Conservation (phyloP, 1,140 invertebrate species). For the Cotesia glomerata region DNA sequence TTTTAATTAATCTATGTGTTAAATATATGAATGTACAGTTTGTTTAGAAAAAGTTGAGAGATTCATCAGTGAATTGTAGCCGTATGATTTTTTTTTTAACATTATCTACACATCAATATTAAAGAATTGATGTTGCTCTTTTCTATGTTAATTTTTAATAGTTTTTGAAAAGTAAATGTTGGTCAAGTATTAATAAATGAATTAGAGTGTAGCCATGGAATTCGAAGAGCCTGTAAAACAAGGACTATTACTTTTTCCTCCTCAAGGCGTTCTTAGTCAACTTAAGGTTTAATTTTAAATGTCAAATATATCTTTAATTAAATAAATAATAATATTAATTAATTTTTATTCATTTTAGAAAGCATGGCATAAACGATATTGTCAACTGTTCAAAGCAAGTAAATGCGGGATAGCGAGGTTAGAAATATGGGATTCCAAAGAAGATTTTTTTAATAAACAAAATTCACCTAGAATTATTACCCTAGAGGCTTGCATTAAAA, state of each 20-base stretch:
- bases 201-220: slow-evolving; percentile 64
- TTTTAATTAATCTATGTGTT: too few relatives aligned
- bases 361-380: slow-evolving; percentile 80
- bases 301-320: slow-evolving; percentile 12
- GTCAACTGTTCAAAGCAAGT: slow-evolving; percentile 78
- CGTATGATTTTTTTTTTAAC: too few relatives aligned
- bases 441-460: slow-evolving; percentile 70
- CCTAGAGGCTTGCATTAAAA: slow-evolving; percentile 85
- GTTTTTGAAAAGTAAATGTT: too few relatives aligned
- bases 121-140: too few relatives aligned
- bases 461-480: slow-evolving; percentile 77
- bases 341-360: slow-evolving; percentile 64
- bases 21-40: too few relatives aligned
- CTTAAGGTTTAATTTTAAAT: slow-evolving; percentile 56
- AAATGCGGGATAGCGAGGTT: slow-evolving; percentile 82
- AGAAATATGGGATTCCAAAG: slow-evolving; percentile 82
- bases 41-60: too few relatives aligned
- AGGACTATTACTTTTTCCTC: slow-evolving; percentile 73
- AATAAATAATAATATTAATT: background rate
- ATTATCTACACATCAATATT: too few relatives aligned
- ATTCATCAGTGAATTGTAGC: too few relatives aligned
- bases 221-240: slow-evolving; percentile 71
- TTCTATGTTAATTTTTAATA: too few relatives aligned
- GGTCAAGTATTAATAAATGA: background rate
- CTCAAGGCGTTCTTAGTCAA: slow-evolving; percentile 68